Percentiles rank a stretch among this genome's conserved stretches.
These are phyloP conservation scores for Pachymerium ferrugineum DNA, from an alignment of 2,888 invertebrate genomes.

Conservation along the genomic window DNA sequence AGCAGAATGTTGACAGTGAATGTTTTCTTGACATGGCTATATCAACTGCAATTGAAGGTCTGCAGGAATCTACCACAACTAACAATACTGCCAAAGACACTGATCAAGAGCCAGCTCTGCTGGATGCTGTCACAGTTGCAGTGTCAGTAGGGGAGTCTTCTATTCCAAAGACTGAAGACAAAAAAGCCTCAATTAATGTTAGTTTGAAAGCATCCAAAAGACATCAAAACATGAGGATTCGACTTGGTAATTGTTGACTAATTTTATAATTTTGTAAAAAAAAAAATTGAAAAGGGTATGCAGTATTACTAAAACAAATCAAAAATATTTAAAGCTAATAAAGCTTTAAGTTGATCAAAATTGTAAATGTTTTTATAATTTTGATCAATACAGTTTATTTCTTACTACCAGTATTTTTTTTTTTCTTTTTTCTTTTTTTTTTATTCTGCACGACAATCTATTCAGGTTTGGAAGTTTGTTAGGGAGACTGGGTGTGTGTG, in stretches of 20 bases:
- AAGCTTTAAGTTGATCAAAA: no score
- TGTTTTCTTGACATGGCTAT: slow-evolving; percentile 45
- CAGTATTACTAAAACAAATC: no score
- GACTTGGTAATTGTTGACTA: neutral
- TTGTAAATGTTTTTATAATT: no score
- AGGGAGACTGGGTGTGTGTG: neutral
- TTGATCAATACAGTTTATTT: neutral
- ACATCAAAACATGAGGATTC: neutral
- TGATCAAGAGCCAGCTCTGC: no score
- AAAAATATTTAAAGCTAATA: no score
- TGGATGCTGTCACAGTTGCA: neutral
- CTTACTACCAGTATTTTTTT: neutral
- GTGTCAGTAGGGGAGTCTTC: no score
- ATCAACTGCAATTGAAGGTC: slow-evolving; percentile 44
- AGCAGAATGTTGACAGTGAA: slow-evolving; percentile 40
- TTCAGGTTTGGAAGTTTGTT: neutral
- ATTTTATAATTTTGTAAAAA: no score
- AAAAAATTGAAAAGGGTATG: no score
- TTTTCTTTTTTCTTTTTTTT: neutral
- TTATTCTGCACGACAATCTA: neutral
- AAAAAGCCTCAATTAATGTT: neutral
- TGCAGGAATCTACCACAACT: slow-evolving; percentile 38
- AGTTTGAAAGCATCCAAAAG: neutral
- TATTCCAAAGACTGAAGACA: no score
- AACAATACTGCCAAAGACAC: neutral